phyloP scores from a whole-genome alignment of 2,113 vertebrate genomes.

The Phyllopteryx taeniolatus region DNA sequence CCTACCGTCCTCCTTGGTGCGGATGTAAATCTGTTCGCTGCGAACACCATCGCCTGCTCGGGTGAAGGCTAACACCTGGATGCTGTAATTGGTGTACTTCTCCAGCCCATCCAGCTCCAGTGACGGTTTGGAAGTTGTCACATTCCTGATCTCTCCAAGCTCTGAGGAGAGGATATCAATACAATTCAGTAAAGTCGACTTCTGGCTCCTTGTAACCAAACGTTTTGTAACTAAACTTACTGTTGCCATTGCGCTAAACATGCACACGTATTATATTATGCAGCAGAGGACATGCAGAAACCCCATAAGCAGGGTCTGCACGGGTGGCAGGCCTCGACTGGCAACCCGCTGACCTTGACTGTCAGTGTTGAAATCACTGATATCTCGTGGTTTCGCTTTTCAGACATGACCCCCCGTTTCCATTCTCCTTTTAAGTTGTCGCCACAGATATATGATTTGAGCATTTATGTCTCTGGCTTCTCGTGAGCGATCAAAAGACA shows the following conservation, averaged over 20 bases:
- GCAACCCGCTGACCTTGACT: conserved; percentile 25
- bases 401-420: background rate
- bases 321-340: conserved; percentile 12
- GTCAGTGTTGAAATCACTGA: conserved; percentile 18
- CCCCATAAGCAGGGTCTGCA: conserved; percentile 14
- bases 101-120: conserved; percentile 93
- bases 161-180: conserved; percentile 69
- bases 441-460: background rate
- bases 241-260: conserved; percentile 4
- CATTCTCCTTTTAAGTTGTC: background rate
- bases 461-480: conserved; percentile 2
- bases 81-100: conserved; percentile 98
- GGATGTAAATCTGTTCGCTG: conserved; percentile 94
- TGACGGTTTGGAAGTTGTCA: conserved; percentile 88
- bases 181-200: background rate
- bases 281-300: conserved; percentile 2
- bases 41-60: conserved; percentile 91
- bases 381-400: background rate
- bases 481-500: background rate
- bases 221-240: background rate
- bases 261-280: conserved; percentile 1
- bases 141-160: conserved; percentile 93
- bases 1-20: conserved; percentile 97
- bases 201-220: conserved; percentile 1
- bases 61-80: conserved; percentile 95